Base-by-base conservation (phyloP, 2,797 vertebrate genomes). In the Sebastiscus tertius region DNA sequence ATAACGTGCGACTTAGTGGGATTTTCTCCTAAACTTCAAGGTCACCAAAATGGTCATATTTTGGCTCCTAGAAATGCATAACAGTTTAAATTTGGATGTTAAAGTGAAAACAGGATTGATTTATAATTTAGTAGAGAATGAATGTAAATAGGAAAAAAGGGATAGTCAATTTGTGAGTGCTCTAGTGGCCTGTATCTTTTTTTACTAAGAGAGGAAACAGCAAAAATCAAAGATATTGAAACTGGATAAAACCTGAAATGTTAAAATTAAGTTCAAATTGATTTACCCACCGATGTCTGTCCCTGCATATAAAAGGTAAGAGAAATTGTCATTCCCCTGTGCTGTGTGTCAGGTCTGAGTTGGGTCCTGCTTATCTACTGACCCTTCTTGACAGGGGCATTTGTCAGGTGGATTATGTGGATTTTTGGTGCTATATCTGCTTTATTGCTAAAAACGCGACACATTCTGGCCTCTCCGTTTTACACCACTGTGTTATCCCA, bases 371-470 rank as follows among this genome's bases (percentile, higher is more conserved):
- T 90, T 89, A 80, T 78, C 85, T 39, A 31, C 73, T 90, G 89
- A 88, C 92, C 82, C 85, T 55, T 90, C 91, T 91, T 84, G 79
- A 83, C 92, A 88, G 56, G 79, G 78, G 83, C 85, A 89, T 91
- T 86, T 94, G 85, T 93, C 86, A 92, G 76, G 81, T 88, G 60
- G 89, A 85, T 94, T 96, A 89, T 74, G 80, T 70, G 31, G 80
- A 70, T 83, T 87, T 86, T 70, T 87, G 42, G 83, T 66, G 83
- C 31, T 77, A 88, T 5, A 73, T 88, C 76, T 93, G 92, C 69
- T 66, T 82, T 81, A 88, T 77, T 86, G 62, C 89, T 72, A 79
- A 88, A 82, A 88, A 90, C 62, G 75, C 65, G 33, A 69, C 83
- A 77, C 10, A 7, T 91, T 91, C 90, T 71, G 87, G 77, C 64